Base-by-base conservation (phyloP, 2,888 invertebrate species). In the Campopleginae sp. region DNA sequence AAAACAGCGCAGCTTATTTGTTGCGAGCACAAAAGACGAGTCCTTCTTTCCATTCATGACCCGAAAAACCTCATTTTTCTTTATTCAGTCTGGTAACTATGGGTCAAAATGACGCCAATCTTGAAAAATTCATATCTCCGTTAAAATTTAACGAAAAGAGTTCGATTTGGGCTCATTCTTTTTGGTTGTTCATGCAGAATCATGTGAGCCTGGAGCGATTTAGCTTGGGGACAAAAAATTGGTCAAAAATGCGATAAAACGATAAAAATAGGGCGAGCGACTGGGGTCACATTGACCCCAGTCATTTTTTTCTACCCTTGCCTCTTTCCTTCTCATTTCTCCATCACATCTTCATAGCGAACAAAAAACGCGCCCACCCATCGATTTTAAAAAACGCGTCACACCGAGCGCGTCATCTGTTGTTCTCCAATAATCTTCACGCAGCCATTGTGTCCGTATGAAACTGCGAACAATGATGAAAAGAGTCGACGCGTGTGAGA, bases 291-390 rank as follows among this genome's bases (percentile, higher is more conserved):
- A n/a, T n/a, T n/a, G n/a, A n/a, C n/a, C n/a, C n/a, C n/a, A n/a
- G n/a, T n/a, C n/a, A n/a, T n/a, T n/a, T n/a, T 70, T 51, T 38
- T n/a, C 51, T 33, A 78, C 61, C 51, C 48, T 54, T 33, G 38
- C 19, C 10, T 33, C 44, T 14, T 38, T 38, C 46, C 61, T 12
- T 65, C 61, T 80, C 81, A 87, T 88, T 88, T 86, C 72, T 86
- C 75, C 77, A 46, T 44, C 27, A 63, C 80, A 85, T 88, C 87
- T 76, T 68, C 17, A 70, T 46, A 68, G 70, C 14, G 17, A 33
- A 58, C 33, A 42, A 23, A 33, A 70, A 65, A 19, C 8, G n/a
- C 38, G 14, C 10, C 27, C 27, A 19, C 27, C 31, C 44, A 71
- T 79, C 10, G 48, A 33, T 77, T 51, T 38, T 38, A 38, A 10